phyloP scores from a whole-genome alignment of 2,797 vertebrate species.

The Silurus lanzhouensis region DNA sequence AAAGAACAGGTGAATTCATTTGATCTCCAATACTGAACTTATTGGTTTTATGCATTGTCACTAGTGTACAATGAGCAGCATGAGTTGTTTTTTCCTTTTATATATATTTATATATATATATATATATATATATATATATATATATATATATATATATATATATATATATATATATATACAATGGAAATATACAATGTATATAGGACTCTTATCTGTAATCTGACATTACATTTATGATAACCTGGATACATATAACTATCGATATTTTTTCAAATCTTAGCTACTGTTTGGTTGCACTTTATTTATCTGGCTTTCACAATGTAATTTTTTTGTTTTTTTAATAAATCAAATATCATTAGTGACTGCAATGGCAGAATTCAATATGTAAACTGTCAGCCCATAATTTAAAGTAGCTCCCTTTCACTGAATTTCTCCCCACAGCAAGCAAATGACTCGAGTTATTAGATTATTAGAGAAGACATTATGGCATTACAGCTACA shows the following conservation, averaged over 20 bases:
- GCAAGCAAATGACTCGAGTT: constrained; percentile 4
- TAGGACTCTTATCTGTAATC: constrained; percentile 18
- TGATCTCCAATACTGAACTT: background rate
- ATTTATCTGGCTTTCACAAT: constrained; percentile 3
- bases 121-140: too few relatives aligned
- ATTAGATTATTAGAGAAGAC: background rate
- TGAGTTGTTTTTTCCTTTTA: background rate
- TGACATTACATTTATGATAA: constrained; percentile 37
- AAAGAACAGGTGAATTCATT: background rate
- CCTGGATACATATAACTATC: constrained; percentile 29
- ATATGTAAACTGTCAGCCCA: background rate
- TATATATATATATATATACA: too few relatives aligned
- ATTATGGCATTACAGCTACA: constrained; percentile 5
- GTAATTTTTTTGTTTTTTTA: background rate
- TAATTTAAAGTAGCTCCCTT: background rate
- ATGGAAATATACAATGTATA: too few relatives aligned
- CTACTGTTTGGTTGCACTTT: constrained; percentile 7
- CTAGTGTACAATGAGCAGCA: background rate
- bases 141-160: too few relatives aligned
- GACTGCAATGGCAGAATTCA: background rate
- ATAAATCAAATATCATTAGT: constrained; percentile 28
- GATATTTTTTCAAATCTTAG: constrained; percentile 28
- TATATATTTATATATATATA: too few relatives aligned
- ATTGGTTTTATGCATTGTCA: constrained; percentile 40
- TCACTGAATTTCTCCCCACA: background rate